phyloP scores from a whole-genome alignment of 2,888 invertebrate genomes.

The Steromphala cineraria region DNA sequence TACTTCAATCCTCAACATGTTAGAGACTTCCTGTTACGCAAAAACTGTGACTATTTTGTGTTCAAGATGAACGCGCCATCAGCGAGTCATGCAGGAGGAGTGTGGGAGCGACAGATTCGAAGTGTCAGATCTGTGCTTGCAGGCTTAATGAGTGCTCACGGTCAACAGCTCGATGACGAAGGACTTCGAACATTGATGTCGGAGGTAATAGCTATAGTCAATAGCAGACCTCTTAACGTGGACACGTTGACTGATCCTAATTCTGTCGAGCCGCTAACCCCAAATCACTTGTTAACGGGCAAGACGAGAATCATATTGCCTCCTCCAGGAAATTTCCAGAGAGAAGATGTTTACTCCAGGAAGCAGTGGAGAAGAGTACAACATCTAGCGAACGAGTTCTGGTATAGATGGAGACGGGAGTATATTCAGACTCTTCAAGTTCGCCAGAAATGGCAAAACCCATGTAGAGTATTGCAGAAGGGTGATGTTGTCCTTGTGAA shows the following conservation, averaged over 20 bases:
- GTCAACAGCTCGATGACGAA: conserved; percentile 29
- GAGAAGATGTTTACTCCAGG: conserved; percentile 35
- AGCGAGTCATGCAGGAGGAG: conserved; percentile 53
- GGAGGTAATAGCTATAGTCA: conserved; percentile 38
- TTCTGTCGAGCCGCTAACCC: conserved; percentile 32
- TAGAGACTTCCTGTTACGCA: conserved; percentile 19
- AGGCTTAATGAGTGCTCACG: conserved; percentile 24
- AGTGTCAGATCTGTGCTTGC: conserved; percentile 41
- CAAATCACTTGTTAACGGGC: conserved; percentile 30
- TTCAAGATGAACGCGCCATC: conserved; percentile 47
- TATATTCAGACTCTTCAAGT: conserved; percentile 36
- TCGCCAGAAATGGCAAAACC: conserved; percentile 36
- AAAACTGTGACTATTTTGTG: conserved; percentile 30
- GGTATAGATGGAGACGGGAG: conserved; percentile 44
- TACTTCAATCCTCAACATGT: conserved; percentile 30
- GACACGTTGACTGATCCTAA: background rate
- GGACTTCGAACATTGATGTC: conserved; percentile 34
- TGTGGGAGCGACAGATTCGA: conserved; percentile 55
- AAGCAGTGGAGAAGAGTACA: conserved; percentile 44
- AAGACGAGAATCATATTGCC: conserved; percentile 25
- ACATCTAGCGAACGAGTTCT: conserved; percentile 45
- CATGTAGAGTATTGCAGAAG: conserved; percentile 27
- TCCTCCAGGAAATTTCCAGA: conserved; percentile 34
- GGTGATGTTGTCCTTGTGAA: conserved; percentile 46
- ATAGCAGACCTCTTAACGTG: conserved; percentile 35